These are phyloP conservation scores for Globodera rostochiensis DNA, from an alignment of 1,140 invertebrate genomes.

Conservation along the genomic window DNA sequence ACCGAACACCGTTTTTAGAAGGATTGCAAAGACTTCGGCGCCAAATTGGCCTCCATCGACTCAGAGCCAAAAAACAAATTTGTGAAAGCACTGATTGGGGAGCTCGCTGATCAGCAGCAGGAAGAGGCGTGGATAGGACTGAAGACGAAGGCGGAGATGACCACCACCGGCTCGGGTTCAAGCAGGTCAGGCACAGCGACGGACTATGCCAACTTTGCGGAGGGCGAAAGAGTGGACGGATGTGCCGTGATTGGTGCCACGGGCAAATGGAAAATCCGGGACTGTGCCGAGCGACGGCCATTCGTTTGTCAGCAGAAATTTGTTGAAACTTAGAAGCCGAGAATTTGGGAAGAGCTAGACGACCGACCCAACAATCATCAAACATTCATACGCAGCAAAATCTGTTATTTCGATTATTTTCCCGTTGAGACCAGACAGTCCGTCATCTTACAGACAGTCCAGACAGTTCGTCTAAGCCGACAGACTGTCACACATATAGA, in stretches of 20 bases:
- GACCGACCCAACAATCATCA: too few species aligned
- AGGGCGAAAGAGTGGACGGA: constrained; percentile 33
- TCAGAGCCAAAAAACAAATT: constrained; percentile 36
- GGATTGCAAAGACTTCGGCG: constrained; percentile 28
- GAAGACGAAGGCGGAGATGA: constrained; percentile 43
- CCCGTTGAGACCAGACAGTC: too few species aligned
- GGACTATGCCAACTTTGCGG: constrained; percentile 33
- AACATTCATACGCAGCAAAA: too few species aligned
- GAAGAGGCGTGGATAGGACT: constrained; percentile 37
- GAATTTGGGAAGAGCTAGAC: too few species aligned
- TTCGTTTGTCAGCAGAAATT: constrained; percentile 34
- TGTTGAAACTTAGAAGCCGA: too few species aligned
- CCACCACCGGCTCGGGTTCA: not conserved
- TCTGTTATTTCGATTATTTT: too few species aligned
- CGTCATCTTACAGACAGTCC: too few species aligned
- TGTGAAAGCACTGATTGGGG: constrained; percentile 31
- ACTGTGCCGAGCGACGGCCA: constrained; percentile 15
- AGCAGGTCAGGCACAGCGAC: not conserved
- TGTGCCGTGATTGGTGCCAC: constrained; percentile 33
- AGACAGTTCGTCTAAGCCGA: too few species aligned
- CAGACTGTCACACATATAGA: too few species aligned
- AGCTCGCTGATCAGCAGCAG: constrained; percentile 11
- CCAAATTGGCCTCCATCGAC: constrained; percentile 30
- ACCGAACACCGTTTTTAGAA: constrained; percentile 8
- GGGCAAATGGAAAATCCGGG: constrained; percentile 40